A percentile compares a stretch with the other conserved stretches of the same genome.
These are phyloP conservation scores for Enteromius fasciolatus DNA, from an alignment of 2,797 vertebrate genomes.

Conservation along the genomic window DNA sequence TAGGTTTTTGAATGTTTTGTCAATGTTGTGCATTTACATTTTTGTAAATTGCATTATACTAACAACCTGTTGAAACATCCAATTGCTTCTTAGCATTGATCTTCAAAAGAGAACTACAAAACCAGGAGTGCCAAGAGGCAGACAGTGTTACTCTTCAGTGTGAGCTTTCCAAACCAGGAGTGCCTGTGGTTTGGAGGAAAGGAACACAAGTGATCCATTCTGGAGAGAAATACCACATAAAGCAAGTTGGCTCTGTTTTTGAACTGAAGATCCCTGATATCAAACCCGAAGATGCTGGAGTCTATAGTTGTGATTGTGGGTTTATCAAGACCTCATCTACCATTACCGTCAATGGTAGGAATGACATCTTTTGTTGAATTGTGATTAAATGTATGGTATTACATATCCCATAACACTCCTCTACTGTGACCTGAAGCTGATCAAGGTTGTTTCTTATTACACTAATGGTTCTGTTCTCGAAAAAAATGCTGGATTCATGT, in stretches of 20 bases:
- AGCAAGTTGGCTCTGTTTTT: conserved; percentile 65
- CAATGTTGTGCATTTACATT: not conserved
- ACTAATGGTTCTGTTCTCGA: not conserved
- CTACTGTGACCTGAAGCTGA: not conserved
- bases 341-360: conserved; percentile 81
- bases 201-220: conserved; percentile 68
- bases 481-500: not conserved
- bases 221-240: conserved; percentile 77
- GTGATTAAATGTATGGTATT: not conserved
- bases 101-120: conserved; percentile 68
- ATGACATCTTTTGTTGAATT: not conserved
- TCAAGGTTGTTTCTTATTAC: not conserved
- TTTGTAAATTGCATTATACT: not conserved
- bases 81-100: conserved; percentile 65
- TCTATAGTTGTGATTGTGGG: conserved; percentile 79
- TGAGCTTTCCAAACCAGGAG: conserved; percentile 72
- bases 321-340: conserved; percentile 74
- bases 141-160: conserved; percentile 69
- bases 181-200: conserved; percentile 76
- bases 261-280: conserved; percentile 82
- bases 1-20: not conserved
- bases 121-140: conserved; percentile 66
- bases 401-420: not conserved
- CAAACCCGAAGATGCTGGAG: conserved; percentile 75
- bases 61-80: conserved; percentile 18